Conservation (phyloP, 2,888 invertebrate genomes). For the Gymnosoma rotundatum region DNA sequence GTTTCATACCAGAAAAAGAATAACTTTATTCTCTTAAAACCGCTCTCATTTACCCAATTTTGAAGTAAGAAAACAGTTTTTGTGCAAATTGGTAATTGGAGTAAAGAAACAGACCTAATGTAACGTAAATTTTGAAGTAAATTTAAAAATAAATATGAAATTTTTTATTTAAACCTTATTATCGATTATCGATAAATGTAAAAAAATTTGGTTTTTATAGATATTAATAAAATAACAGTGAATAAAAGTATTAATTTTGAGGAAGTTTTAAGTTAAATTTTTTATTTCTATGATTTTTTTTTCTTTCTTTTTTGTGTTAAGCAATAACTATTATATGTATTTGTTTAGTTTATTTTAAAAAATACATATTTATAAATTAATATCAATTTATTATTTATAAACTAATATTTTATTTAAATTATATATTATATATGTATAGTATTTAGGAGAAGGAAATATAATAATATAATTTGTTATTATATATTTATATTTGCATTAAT, state of each 20-base stretch:
- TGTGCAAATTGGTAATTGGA: too few relatives aligned
- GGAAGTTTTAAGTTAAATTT: constrained; percentile 46
- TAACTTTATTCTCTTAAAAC: too few relatives aligned
- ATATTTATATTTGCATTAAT: constrained; percentile 34
- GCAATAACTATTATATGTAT: constrained; percentile 39
- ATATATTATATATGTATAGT: constrained; percentile 38
- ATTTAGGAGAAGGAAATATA: constrained; percentile 27
- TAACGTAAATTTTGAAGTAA: too few relatives aligned
- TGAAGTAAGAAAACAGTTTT: too few relatives aligned
- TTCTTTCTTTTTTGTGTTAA: constrained; percentile 38
- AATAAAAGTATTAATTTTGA: constrained; percentile 37
- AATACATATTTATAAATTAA: constrained; percentile 66
- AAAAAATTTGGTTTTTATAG: neutral
- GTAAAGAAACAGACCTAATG: too few relatives aligned
- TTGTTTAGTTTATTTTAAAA: constrained; percentile 53
- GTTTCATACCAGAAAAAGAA: too few relatives aligned
- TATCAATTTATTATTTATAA: constrained; percentile 65
- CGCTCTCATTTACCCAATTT: too few relatives aligned
- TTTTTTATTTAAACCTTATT: constrained; percentile 48
- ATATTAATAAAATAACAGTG: constrained; percentile 32
- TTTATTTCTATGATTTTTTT: constrained; percentile 46
- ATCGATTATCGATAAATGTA: constrained; percentile 27
- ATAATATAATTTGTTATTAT: constrained; percentile 42
- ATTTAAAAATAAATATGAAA: constrained; percentile 26
- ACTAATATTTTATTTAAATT: constrained; percentile 54